Percentiles rank a stretch among this genome's conserved stretches.
These are phyloP conservation scores for Pollenia angustigena DNA, from an alignment of 2,888 invertebrate genomes.

Conservation along the genomic window DNA sequence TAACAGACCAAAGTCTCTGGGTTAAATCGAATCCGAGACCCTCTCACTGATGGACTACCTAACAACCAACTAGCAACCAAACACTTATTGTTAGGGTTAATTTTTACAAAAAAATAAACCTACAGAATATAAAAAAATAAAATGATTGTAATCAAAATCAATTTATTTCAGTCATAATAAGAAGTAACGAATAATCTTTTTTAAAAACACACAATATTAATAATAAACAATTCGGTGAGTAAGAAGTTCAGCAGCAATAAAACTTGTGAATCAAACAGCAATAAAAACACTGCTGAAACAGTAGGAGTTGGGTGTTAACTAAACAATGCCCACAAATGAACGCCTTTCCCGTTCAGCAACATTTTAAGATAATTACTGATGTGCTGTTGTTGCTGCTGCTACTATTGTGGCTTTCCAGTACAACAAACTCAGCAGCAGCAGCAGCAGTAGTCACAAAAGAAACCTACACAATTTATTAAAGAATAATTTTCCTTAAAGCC, in stretches of 20 bases:
- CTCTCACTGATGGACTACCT: too few relatives aligned
- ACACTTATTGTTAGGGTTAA: conserved; percentile 3
- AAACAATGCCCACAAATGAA: conserved; percentile 68
- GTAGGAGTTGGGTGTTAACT: conserved; percentile 73
- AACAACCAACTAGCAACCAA: too few relatives aligned
- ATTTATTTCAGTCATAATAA: conserved; percentile 56
- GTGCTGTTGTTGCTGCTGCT: background rate
- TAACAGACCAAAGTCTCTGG: too few relatives aligned
- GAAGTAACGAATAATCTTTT: conserved; percentile 17
- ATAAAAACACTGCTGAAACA: conserved; percentile 37
- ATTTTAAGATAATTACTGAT: conserved; percentile 40
- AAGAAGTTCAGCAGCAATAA: conserved; percentile 12
- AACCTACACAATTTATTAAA: conserved; percentile 63
- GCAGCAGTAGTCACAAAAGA: conserved; percentile 19
- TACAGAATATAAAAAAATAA: background rate
- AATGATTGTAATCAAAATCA: conserved; percentile 40
- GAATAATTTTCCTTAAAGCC: conserved; percentile 60
- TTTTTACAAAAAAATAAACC: background rate
- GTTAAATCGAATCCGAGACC: too few relatives aligned
- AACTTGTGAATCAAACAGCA: background rate
- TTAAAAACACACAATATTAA: conserved; percentile 21
- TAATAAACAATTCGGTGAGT: conserved; percentile 1
- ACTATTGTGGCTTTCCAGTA: background rate
- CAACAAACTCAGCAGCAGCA: conserved; percentile 10
- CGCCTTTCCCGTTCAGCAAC: conserved; percentile 52